Conservation (phyloP, 2,888 invertebrate species). For the Lithodes maja region DNA sequence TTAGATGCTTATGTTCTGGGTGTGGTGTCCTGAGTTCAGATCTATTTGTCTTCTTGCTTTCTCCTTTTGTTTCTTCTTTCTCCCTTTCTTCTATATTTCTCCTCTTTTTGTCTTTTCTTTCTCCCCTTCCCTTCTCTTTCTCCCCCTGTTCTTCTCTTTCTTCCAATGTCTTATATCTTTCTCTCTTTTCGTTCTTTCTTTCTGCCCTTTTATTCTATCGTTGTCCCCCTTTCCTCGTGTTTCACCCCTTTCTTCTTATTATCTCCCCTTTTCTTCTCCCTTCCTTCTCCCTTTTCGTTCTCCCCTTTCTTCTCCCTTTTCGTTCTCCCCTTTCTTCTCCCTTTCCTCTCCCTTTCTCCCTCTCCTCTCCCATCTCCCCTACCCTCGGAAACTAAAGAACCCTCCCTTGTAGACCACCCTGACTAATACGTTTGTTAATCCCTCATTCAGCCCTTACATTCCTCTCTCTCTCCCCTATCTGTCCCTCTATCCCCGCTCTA, state of each 20-base stretch:
- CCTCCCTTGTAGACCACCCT: neutral
- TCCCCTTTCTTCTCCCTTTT: too few species aligned
- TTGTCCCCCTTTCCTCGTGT: neutral
- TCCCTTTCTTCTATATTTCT: too few species aligned
- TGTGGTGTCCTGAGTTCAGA: too few species aligned
- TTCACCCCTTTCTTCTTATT: neutral
- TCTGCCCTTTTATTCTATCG: neutral
- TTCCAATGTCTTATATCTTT: too few species aligned
- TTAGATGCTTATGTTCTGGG: too few species aligned
- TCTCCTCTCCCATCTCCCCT: neutral
- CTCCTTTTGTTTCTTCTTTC: too few species aligned
- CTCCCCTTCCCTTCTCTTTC: neutral
- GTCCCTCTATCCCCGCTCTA: neutral
- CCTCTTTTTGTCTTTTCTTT: slow-evolving; percentile 6
- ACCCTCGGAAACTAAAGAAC: neutral
- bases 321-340: too few species aligned
- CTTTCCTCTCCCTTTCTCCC: neutral
- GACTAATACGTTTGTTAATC: neutral
- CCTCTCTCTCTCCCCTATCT: neutral
- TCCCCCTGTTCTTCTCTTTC: slow-evolving; percentile 8
- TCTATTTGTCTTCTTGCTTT: too few species aligned
- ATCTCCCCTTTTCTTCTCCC: neutral
- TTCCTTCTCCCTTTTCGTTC: neutral
- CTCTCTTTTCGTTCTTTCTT: neutral
- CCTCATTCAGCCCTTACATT: neutral